Percentiles rank a stretch among this genome's conserved stretches.
These are phyloP conservation scores for Cyclophora albipunctata DNA, from an alignment of 2,888 invertebrate species.

Conservation along the genomic window DNA sequence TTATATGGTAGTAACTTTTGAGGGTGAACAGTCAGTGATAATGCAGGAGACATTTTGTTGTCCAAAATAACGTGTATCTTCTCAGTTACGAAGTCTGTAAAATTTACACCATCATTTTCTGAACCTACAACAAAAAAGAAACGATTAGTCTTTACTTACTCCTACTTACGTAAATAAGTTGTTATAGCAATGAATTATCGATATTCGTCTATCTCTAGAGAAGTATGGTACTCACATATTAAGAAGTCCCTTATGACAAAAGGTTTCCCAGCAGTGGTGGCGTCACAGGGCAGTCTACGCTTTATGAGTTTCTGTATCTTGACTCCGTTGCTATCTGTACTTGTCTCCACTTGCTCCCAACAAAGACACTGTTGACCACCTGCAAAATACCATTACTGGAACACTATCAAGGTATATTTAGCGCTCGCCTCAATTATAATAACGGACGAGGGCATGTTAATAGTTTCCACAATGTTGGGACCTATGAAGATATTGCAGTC, in stretches of 20 bases:
- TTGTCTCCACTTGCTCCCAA: slow-evolving; percentile 48
- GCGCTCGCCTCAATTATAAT: no score
- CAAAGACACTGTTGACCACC: slow-evolving; percentile 51
- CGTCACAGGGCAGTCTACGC: slow-evolving; percentile 61
- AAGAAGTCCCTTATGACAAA: slow-evolving; percentile 75
- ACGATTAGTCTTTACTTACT: no score
- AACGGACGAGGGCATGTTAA: no score
- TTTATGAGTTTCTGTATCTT: slow-evolving; percentile 45
- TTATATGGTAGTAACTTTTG: slow-evolving; percentile 51
- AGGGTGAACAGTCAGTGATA: slow-evolving; percentile 64
- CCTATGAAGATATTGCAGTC: no score
- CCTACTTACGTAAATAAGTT: no score
- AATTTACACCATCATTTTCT: slow-evolving; percentile 58
- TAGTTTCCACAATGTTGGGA: no score
- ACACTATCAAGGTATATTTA: background rate
- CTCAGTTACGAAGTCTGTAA: slow-evolving; percentile 67
- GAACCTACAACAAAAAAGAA: slow-evolving; percentile 37
- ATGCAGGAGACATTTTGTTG: slow-evolving; percentile 45
- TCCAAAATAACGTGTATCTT: slow-evolving; percentile 54
- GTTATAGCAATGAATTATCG: no score
- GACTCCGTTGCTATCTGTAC: slow-evolving; percentile 38
- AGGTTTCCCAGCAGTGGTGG: slow-evolving; percentile 55
- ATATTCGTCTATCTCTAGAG: background rate
- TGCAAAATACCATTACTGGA: slow-evolving; percentile 13
- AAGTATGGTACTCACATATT: slow-evolving; percentile 61